Base-by-base conservation (phyloP, 1,140 invertebrate genomes). In the Condylostylus longicornis region DNA sequence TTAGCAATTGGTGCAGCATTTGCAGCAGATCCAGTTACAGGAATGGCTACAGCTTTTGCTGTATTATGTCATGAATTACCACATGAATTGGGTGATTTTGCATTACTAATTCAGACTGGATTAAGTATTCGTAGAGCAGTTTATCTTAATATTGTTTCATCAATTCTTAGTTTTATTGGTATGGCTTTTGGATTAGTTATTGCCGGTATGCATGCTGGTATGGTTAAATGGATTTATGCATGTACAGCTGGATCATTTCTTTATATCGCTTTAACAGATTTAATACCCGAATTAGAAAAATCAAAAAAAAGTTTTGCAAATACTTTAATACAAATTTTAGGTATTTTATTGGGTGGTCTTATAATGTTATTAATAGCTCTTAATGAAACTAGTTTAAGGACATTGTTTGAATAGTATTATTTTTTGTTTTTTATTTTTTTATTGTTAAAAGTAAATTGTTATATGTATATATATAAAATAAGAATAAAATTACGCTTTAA, bases 31-130 rank as follows among this genome's bases (percentile, higher is more conserved):
- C 65, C 77, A 2, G 73, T 79, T 0, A 74, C 75, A 2, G 80
- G 81, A 2, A 64, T 85, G 23, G 79, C 80, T 35, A 85, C 82
- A 6, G 68, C 79, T 5, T 66, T 85, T 20, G 82, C 82, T 12
- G 78, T 86, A 0, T 71, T 86, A 32, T 84, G 78, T 46, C 82
- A 86, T 47, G 82, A 86, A 55, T 54, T 86, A 18, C 82, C 82
- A 0, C 82, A 86, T 48, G 82, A 86, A 58, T 59, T 86, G 21
- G 81, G 81, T 7, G 82, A 85, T 56, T 85, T 85, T 62, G 81
- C 82, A 2, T 68, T 85, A 21, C 58, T 86, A n/a, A 58, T 86
- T 2, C 70, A 77, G 43, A 72, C 78, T 4, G 82, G 82, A 3
- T 79, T 86, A 67, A 69, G 70, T 15, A 66, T 80, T 15, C 71